Percentiles rank a stretch among this genome's conserved stretches.
phyloP scores from a whole-genome alignment of 2,888 invertebrate species.

The Sesia apiformis region DNA sequence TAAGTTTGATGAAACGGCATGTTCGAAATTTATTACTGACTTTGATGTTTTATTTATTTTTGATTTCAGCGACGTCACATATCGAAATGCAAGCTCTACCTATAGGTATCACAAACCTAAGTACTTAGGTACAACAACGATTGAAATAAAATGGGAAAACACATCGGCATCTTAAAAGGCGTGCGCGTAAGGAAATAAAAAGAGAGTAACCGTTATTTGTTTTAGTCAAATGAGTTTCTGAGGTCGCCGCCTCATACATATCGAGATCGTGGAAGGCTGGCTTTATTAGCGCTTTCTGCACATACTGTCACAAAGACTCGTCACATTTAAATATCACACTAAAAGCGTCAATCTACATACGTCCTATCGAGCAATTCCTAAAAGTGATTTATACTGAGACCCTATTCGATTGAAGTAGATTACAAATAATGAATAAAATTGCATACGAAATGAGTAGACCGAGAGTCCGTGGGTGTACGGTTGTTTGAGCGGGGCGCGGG shows the following conservation, averaged over 20 bases:
- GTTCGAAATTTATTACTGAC: no score
- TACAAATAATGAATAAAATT: slow-evolving; percentile 75
- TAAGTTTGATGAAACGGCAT: no score
- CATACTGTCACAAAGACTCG: slow-evolving; percentile 51
- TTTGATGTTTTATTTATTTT: no score
- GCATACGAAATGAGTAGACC: slow-evolving; percentile 70
- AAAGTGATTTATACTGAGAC: slow-evolving; percentile 70
- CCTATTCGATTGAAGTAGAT: slow-evolving; percentile 72
- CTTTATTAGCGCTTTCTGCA: slow-evolving; percentile 56
- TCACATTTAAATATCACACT: slow-evolving; percentile 67
- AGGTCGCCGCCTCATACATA: slow-evolving; percentile 48
- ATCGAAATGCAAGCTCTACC: no score
- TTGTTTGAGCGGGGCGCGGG: slow-evolving; percentile 50
- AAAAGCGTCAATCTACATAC: slow-evolving; percentile 71
- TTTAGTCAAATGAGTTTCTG: slow-evolving; percentile 68
- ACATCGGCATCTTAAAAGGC: slow-evolving; percentile 50
- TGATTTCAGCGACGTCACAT: no score
- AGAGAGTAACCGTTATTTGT: slow-evolving; percentile 50
- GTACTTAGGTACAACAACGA: slow-evolving; percentile 7
- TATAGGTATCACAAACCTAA: no score
- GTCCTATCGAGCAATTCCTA: slow-evolving; percentile 63
- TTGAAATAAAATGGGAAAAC: slow-evolving; percentile 38
- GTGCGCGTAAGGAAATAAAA: slow-evolving; percentile 45
- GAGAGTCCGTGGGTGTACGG: slow-evolving; percentile 55
- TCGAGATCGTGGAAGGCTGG: slow-evolving; percentile 35